Evolutionary conservation across 2,888 invertebrate genomes (phyloP), one percentile per base, ranked within the genome.

Genomic region (Chymomyza fuscimana): DNA sequence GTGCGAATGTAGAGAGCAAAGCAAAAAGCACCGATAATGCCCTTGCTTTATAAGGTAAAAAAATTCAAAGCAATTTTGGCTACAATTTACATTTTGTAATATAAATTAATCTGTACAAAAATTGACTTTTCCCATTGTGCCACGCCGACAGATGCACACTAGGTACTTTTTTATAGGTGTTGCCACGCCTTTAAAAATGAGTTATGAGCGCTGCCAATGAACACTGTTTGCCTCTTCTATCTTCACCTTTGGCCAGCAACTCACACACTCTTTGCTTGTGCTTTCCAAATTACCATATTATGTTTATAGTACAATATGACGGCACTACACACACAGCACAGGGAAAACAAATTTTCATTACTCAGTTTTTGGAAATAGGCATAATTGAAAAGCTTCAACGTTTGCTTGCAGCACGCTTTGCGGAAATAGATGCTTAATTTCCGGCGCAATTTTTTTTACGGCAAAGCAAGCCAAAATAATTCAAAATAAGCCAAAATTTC

Each of bases 371-470:
- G 60, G 46, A 70, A 65, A 59, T 32, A 40, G n/a, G 22, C 40
- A 46, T 46, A 46, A 46, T 46, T 46, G 40, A 46, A 46, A 12
- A 10, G 40, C 40, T 46, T 12, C 40, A 46, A 46, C 6, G 40
- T 12, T 46, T 12, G 12, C 40, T 46, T 2, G 58, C 54, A 19
- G 2, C 54, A 54, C 51, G 65, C 5, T 32, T 16, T 1, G 5
- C 32, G 32, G 84, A 86, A 84, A 84, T 84, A 80, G 76, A 86
- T 86, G 76, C 86, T 74, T 85, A 83, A 83, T 84, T 84, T 86
- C 86, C 83, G 76, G 65, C 70, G 56, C 69, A 78, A 73, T 25
- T 58, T 25, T 67, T 70, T 77, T 62, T 69, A 56, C 62, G 63
- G 65, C 16, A 60, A 59, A 65, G 29, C 63, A 10, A 46, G 12